A percentile compares a stretch with the other conserved stretches of the same genome.
phyloP scores from a whole-genome alignment of 1,140 invertebrate species.

The Adoxophyes honmai region DNA sequence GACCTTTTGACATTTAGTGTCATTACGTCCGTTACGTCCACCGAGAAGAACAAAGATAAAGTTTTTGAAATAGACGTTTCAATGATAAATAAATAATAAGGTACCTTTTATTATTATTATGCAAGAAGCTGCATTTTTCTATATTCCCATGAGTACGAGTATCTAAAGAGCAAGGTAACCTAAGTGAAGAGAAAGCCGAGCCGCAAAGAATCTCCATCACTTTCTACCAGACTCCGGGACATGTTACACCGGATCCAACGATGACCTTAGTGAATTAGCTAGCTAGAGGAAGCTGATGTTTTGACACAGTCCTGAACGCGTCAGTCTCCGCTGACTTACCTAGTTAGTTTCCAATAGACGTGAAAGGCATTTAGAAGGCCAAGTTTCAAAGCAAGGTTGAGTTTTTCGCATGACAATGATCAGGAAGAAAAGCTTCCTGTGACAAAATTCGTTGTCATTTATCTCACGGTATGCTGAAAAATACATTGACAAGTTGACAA shows the following conservation, averaged over 20 bases:
- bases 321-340: no score
- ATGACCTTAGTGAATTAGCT: no score
- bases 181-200: constrained; percentile 7
- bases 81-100: no score
- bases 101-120: no score
- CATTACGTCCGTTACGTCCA: no score
- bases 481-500: constrained; percentile 1
- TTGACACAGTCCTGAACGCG: no score
- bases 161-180: neutral
- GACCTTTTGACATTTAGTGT: no score
- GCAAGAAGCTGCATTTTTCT: no score
- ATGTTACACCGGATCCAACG: constrained; percentile 28
- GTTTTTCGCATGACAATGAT: constrained; percentile 14
- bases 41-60: no score
- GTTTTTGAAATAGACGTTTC: no score
- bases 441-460: neutral
- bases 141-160: neutral
- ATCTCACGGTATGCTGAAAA: constrained; percentile 4
- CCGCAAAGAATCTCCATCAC: constrained; percentile 24
- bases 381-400: neutral
- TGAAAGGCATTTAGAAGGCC: constrained; percentile 9
- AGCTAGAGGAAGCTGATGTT: no score
- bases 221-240: constrained; percentile 31
- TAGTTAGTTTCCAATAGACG: neutral
- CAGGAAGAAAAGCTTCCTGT: constrained; percentile 12